Percentiles rank a stretch among this genome's conserved stretches.
Evolutionary conservation across 2,888 invertebrate genomes (phyloP).

Genomic region (Drosophila trichaetosa): DNA sequence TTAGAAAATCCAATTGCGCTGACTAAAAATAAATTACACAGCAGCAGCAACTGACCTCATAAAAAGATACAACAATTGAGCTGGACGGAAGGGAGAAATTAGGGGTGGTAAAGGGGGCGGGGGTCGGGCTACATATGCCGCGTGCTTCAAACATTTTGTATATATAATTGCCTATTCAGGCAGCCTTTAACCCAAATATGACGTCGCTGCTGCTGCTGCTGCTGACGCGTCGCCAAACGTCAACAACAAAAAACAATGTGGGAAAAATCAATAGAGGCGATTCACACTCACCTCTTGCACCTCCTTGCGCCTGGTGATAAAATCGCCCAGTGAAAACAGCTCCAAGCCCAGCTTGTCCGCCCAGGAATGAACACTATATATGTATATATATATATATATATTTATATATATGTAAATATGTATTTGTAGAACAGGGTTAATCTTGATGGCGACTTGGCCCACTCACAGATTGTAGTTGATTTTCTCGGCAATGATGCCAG

Average conservation of each 20-base stretch:
- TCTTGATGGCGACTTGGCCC: background rate
- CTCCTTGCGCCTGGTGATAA: conserved; percentile 91
- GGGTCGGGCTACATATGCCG: conserved; percentile 8
- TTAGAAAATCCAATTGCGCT: conserved; percentile 61
- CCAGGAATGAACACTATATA: conserved; percentile 90
- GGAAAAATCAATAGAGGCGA: conserved; percentile 81
- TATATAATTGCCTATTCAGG: conserved; percentile 59
- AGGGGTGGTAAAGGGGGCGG: background rate
- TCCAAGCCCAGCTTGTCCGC: conserved; percentile 92
- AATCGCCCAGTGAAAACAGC: conserved; percentile 91
- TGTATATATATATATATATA: conserved; percentile 4
- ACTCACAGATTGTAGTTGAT: conserved; percentile 85
- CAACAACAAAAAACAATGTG: conserved; percentile 58
- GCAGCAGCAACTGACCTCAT: conserved; percentile 69
- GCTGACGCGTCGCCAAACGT: conserved; percentile 47
- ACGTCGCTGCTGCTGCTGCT: conserved; percentile 46
- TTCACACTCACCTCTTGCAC: conserved; percentile 89
- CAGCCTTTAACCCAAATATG: conserved; percentile 73
- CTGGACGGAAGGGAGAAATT: background rate
- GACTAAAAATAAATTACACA: conserved; percentile 66
- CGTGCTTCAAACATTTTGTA: conserved; percentile 47
- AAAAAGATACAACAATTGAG: conserved; percentile 38
- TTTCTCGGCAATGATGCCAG: conserved; percentile 83
- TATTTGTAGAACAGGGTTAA: conserved; percentile 2
- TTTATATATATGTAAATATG: conserved; percentile 3